A percentile compares a stretch with the other conserved stretches of the same genome.
These are phyloP conservation scores for Micromys minutus DNA, from an alignment of 2,113 vertebrate species.

Conservation along the genomic window DNA sequence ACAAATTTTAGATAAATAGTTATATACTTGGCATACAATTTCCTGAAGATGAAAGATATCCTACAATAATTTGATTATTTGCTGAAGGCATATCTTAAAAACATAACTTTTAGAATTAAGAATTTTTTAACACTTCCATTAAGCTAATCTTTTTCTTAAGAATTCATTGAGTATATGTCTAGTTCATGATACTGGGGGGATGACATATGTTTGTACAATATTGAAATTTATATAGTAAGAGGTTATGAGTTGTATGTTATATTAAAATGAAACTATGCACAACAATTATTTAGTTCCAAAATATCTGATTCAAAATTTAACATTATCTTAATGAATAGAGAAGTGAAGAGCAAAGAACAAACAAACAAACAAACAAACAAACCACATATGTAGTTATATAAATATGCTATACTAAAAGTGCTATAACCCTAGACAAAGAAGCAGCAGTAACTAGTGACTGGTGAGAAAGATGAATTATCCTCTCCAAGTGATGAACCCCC, in stretches of 20 bases:
- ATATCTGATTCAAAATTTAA: conserved; percentile 20
- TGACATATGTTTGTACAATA: not conserved
- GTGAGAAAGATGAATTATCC: not conserved
- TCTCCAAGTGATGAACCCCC: not conserved
- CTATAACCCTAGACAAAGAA: not conserved
- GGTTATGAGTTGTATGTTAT: not conserved
- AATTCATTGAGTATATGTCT: not conserved
- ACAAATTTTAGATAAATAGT: not conserved
- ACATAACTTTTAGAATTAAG: not conserved
- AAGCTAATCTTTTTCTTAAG: not conserved
- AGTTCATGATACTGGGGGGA: not conserved
- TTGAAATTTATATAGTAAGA: not conserved
- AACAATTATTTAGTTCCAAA: not conserved
- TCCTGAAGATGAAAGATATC: not conserved
- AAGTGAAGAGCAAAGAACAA: not conserved
- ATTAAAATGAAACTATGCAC: not conserved
- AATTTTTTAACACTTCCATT: not conserved
- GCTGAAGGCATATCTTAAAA: not conserved
- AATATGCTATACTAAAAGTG: not conserved
- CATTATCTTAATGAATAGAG: not conserved
- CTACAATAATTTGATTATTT: conserved; percentile 12
- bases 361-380: too few species aligned
- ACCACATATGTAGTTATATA: not conserved
- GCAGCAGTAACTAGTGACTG: not conserved
- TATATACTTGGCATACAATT: not conserved